Conservation (phyloP, 2,797 vertebrate genomes). For the Hephaestus fuliginosus region DNA sequence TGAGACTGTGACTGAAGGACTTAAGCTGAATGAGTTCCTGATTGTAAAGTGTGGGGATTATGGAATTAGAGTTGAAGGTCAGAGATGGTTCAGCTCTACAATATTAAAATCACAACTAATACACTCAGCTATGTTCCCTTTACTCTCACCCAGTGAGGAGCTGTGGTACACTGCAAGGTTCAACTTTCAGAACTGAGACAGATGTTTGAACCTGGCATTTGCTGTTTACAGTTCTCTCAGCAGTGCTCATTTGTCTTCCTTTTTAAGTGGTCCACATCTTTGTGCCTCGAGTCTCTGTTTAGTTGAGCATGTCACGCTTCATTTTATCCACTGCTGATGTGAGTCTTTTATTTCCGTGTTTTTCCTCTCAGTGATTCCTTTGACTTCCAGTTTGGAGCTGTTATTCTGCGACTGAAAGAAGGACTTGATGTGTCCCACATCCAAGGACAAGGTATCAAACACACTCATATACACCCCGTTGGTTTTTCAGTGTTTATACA, state of each 20-base stretch:
- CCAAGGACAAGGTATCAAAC: conserved; percentile 93
- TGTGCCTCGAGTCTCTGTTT: conserved; percentile 9
- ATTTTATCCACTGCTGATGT: background rate
- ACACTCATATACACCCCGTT: background rate
- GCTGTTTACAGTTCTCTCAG: background rate
- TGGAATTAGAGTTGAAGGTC: conserved; percentile 62
- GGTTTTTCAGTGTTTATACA: too few relatives aligned
- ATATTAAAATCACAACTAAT: conserved; percentile 67
- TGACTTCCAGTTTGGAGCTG: conserved; percentile 95
- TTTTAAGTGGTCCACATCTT: background rate
- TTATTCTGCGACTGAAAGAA: conserved; percentile 94
- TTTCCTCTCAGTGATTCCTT: conserved; percentile 91
- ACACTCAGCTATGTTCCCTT: conserved; percentile 54
- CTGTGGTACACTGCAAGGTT: background rate
- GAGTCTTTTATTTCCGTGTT: conserved; percentile 13
- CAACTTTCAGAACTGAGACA: background rate
- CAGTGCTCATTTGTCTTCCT: background rate
- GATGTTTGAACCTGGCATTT: background rate
- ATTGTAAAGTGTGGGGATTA: conserved; percentile 63
- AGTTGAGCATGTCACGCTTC: background rate
- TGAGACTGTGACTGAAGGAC: conserved; percentile 47
- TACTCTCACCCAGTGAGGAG: conserved; percentile 25
- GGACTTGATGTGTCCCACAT: conserved; percentile 97
- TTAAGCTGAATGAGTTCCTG: conserved; percentile 45
- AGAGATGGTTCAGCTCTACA: conserved; percentile 41